These are phyloP conservation scores for Myodes glareolus DNA, from an alignment of 2,113 vertebrate genomes.

Conservation along the genomic window DNA sequence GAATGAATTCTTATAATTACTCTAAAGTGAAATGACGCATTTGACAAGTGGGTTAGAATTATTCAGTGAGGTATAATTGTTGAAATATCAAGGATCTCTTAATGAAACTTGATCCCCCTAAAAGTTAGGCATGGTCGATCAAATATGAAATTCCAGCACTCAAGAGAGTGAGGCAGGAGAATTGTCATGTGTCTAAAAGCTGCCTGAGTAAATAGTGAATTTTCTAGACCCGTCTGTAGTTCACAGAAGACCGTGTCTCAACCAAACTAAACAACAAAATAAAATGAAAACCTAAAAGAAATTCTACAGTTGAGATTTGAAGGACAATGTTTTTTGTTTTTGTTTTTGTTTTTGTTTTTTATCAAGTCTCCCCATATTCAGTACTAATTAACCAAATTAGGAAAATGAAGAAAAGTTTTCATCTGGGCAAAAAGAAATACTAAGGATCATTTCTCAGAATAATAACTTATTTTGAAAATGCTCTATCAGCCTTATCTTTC, in stretches of 20 bases:
- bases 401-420: background rate
- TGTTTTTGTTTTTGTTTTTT: too few relatives aligned
- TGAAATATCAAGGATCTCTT: slow-evolving; percentile 1
- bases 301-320: background rate
- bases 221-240: background rate
- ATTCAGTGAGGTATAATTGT: background rate
- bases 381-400: slow-evolving; percentile 41
- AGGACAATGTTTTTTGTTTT: background rate
- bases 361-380: background rate
- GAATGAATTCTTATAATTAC: background rate
- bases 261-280: background rate
- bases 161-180: background rate
- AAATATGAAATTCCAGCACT: too few relatives aligned
- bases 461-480: slow-evolving; percentile 20
- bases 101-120: background rate
- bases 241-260: background rate
- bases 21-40: background rate
- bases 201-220: background rate
- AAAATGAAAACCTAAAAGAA: background rate
- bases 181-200: background rate
- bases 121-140: background rate
- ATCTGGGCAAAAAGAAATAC: background rate
- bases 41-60: background rate
- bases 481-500: background rate
- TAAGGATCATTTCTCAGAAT: background rate